A percentile compares a stretch with the other conserved stretches of the same genome.
Evolutionary conservation across 2,113 vertebrate species (phyloP).

Genomic region (Pampusana beccarii): DNA sequence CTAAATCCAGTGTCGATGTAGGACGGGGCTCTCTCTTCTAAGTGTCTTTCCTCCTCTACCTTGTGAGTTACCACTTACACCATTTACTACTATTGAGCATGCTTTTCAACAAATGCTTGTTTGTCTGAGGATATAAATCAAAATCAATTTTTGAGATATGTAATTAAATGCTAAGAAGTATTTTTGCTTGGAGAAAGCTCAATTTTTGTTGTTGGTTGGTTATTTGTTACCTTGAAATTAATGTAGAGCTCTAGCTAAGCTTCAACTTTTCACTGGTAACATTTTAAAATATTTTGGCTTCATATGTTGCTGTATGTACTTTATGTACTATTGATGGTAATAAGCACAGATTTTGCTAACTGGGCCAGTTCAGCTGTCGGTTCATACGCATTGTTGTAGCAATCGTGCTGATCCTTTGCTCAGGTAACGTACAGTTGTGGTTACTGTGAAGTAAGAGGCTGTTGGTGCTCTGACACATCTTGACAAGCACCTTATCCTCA

Average conservation of each 20-base stretch:
- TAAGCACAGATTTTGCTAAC: background rate
- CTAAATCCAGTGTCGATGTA: background rate
- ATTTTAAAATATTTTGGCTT: background rate
- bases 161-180: background rate
- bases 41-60: background rate
- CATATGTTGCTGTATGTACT: rapidly evolving
- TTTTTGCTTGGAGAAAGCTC: background rate
- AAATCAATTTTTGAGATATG: background rate
- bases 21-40: no score
- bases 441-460: background rate
- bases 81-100: rapidly evolving
- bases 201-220: no score
- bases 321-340: rapidly evolving
- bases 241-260: background rate
- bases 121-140: background rate
- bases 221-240: background rate
- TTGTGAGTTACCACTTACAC: background rate
- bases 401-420: background rate
- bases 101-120: background rate
- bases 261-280: background rate
- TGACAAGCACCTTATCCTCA: background rate
- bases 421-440: background rate
- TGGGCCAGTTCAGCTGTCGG: background rate
- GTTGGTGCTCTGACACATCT: background rate
- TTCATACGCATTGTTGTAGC: background rate